Conservation (phyloP, 2,113 vertebrate species). For the Xenopus tropicalis region DNA sequence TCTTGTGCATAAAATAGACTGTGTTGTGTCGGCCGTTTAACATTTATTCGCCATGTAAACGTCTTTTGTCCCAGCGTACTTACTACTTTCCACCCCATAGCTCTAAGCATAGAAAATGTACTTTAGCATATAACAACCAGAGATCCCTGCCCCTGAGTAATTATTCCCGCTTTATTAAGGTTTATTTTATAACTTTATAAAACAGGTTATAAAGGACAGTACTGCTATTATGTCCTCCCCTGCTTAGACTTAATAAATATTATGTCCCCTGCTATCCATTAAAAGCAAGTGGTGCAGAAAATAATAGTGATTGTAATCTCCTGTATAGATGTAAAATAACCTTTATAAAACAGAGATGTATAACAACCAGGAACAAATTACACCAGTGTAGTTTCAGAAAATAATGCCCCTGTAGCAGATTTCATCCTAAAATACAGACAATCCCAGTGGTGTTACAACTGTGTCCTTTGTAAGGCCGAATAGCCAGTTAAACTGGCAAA, state of each 20-base stretch:
- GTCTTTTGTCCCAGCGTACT: not conserved
- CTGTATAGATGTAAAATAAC: slow-evolving; percentile 58
- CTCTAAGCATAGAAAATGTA: not conserved
- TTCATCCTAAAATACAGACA: slow-evolving; percentile 53
- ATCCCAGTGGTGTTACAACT: slow-evolving; percentile 49
- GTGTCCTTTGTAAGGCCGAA: slow-evolving; percentile 52
- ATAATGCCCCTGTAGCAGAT: slow-evolving; percentile 58
- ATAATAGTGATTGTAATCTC: slow-evolving; percentile 54
- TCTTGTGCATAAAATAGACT: slow-evolving; percentile 3
- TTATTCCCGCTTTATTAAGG: slow-evolving; percentile 61
- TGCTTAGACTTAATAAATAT: slow-evolving; percentile 60
- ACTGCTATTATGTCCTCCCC: slow-evolving; percentile 52
- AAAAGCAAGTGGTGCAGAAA: slow-evolving; percentile 57
- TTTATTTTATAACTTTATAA: slow-evolving; percentile 61
- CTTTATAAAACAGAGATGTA: slow-evolving; percentile 60
- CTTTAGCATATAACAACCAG: slow-evolving; percentile 27
- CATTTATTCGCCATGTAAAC: slow-evolving; percentile 2
- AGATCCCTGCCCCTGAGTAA: slow-evolving; percentile 48
- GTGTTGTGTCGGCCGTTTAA: not conserved
- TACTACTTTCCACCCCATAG: slow-evolving; percentile 11
- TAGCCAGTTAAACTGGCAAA: slow-evolving; percentile 54
- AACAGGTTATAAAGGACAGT: slow-evolving; percentile 57
- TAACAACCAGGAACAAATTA: slow-evolving; percentile 63
- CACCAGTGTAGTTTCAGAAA: slow-evolving; percentile 59
- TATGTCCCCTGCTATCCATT: slow-evolving; percentile 52